Evolutionary conservation across 2,113 vertebrate species (phyloP), one percentile per base, ranked within the genome.

Genomic region (Salvator merianae): DNA sequence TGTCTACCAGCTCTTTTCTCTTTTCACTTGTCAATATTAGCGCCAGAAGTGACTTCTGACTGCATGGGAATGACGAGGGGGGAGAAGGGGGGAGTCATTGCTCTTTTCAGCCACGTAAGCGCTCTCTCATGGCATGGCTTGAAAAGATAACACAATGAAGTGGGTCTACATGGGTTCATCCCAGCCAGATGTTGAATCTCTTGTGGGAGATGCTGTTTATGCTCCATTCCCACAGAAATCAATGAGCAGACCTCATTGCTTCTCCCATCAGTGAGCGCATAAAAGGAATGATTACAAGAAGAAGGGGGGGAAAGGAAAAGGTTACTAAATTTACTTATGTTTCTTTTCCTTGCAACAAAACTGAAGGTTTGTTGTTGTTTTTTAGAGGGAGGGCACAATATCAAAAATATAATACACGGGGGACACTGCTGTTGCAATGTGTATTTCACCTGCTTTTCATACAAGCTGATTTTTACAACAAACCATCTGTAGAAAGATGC

Each of bases 21-120:
- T 92, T 91, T 91, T 90, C 83, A 86, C 86, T 80, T 81, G 90
- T 91, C 91, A 92, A 88, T 93, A 92, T 85, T 83, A 88, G 87
- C 82, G 86, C 86, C 91, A 90, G 80, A 79, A 87, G 62, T 78
- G 85, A 84, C 86, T 87, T 62, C 82, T 88, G 87, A 83, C 85
- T 92, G 87, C 88, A 89, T 93, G 92, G 91, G 91, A 92, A 92
- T 90, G 50, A 78, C 38, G 80, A 73, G 79, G 72, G 55, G 26
- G 84, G 40, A 14, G 47, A 34, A 20, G 73, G 69, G 77, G 84
- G 85, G 90, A 92, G 86, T 91, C 91, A 91, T 79, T 65, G 83
- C 62, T 75, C 65, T 82, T 82, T 84, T 89, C 65, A 89, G 82
- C 74, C 80, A 79, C 77, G 63, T 66, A 84, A 77, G 65, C 71